Conservation (phyloP, 2,888 invertebrate genomes). For the Teinopalpus imperialis region DNA sequence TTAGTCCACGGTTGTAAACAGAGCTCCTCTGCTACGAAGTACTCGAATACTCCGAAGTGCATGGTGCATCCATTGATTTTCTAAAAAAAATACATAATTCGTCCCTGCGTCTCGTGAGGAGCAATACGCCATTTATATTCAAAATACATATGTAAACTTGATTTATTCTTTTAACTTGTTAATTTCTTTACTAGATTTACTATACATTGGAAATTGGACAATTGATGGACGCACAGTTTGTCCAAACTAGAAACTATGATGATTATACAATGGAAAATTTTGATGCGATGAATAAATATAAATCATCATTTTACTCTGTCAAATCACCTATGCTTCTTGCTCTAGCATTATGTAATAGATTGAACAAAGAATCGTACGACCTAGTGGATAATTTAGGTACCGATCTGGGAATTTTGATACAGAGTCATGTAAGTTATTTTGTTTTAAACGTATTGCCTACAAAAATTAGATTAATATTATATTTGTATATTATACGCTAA, state of each 20-base stretch:
- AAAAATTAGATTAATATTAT: too few species aligned
- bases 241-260: conserved; percentile 13
- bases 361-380: not conserved
- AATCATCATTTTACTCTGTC: conserved; percentile 31
- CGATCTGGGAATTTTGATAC: conserved; percentile 10
- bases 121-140: too few species aligned
- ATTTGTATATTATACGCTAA: too few species aligned
- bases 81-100: too few species aligned
- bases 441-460: too few species aligned
- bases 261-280: conserved; percentile 16
- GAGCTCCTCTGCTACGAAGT: too few species aligned
- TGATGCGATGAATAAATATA: conserved; percentile 13
- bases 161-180: too few species aligned
- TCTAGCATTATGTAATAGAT: conserved; percentile 5
- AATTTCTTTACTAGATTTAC: conserved; percentile 8
- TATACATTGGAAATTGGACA: conserved; percentile 18
- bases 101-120: too few species aligned
- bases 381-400: conserved; percentile 7
- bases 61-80: too few species aligned
- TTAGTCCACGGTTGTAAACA: too few species aligned
- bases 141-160: too few species aligned
- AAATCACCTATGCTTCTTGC: conserved; percentile 25
- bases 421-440: conserved; percentile 8
- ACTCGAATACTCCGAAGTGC: too few species aligned
- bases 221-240: conserved; percentile 4